Conservation (phyloP, 2,113 vertebrate genomes). For the Elgaria multicarinata region DNA sequence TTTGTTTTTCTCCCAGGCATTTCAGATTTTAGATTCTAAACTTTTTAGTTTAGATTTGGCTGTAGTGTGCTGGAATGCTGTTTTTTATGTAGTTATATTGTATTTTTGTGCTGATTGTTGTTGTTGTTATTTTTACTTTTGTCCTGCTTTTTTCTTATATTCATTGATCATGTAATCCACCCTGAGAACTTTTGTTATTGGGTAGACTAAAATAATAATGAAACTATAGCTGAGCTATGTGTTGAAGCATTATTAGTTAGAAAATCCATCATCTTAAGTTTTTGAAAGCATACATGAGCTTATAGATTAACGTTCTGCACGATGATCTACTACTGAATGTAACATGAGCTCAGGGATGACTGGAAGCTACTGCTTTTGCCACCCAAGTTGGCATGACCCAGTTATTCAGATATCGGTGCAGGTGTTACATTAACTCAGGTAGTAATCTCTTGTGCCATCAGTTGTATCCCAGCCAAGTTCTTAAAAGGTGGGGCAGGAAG, state of each 20-base stretch:
- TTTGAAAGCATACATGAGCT: background rate
- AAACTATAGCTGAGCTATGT: background rate
- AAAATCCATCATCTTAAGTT: background rate
- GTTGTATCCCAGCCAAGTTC: background rate
- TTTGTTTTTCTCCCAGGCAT: too few species aligned
- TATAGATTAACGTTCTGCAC: accelerated
- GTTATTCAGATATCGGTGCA: constrained; percentile 2
- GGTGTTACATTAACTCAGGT: constrained; percentile 4
- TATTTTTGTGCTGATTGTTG: too few species aligned
- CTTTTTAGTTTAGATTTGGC: too few species aligned
- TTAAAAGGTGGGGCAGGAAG: background rate
- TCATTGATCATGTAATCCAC: too few species aligned
- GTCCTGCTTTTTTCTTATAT: too few species aligned
- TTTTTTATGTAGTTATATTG: too few species aligned
- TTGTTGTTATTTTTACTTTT: too few species aligned
- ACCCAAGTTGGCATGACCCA: constrained; percentile 3
- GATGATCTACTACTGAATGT: background rate
- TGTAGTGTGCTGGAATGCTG: too few species aligned
- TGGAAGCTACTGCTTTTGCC: background rate
- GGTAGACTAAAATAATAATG: too few species aligned
- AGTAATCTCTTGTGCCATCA: background rate
- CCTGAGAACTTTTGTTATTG: too few species aligned
- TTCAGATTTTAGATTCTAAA: too few species aligned
- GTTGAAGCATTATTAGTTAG: constrained; percentile 5
- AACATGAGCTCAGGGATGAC: background rate